A percentile compares a stretch with the other conserved stretches of the same genome.
phyloP scores from a whole-genome alignment of 2,113 vertebrate genomes.

The Chrysochloris asiatica region DNA sequence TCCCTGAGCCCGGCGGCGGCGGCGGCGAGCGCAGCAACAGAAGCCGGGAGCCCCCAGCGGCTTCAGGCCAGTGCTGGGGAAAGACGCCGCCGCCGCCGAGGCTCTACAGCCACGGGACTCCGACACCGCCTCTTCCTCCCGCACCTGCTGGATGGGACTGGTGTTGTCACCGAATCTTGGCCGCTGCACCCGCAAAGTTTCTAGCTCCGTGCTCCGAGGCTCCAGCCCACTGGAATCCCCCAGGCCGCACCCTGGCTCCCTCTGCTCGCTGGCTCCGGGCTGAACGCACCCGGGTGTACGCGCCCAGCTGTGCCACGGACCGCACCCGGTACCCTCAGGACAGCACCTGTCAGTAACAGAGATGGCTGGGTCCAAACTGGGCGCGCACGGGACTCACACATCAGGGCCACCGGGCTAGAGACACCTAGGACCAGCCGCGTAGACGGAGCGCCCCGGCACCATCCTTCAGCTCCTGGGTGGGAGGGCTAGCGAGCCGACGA shows the following conservation, averaged over 20 bases:
- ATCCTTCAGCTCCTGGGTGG: slow-evolving; percentile 40
- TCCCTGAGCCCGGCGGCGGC: slow-evolving; percentile 9
- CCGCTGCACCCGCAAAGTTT: slow-evolving; percentile 53
- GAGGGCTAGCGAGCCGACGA: not conserved
- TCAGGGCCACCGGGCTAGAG: not conserved
- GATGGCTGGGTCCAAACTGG: not conserved
- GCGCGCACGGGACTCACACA: not conserved
- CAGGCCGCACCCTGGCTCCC: slow-evolving; percentile 58
- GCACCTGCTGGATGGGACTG: slow-evolving; percentile 16
- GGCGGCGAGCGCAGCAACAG: slow-evolving; percentile 47
- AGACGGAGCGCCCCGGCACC: not conserved
- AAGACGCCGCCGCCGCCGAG: not conserved
- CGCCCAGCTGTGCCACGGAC: slow-evolving; percentile 33
- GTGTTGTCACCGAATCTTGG: not conserved
- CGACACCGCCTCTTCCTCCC: slow-evolving; percentile 39
- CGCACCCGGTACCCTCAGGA: slow-evolving; percentile 33
- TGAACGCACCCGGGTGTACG: not conserved
- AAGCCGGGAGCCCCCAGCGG: slow-evolving; percentile 52
- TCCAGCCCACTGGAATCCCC: slow-evolving; percentile 14
- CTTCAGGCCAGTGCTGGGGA: slow-evolving; percentile 57
- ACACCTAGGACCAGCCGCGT: not conserved
- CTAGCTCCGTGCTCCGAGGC: not conserved
- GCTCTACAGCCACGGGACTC: slow-evolving; percentile 9
- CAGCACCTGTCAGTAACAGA: slow-evolving; percentile 61
- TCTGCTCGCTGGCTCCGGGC: not conserved